Conservation (phyloP, 2,113 vertebrate genomes). For the human (Homo sapiens) region DNA sequence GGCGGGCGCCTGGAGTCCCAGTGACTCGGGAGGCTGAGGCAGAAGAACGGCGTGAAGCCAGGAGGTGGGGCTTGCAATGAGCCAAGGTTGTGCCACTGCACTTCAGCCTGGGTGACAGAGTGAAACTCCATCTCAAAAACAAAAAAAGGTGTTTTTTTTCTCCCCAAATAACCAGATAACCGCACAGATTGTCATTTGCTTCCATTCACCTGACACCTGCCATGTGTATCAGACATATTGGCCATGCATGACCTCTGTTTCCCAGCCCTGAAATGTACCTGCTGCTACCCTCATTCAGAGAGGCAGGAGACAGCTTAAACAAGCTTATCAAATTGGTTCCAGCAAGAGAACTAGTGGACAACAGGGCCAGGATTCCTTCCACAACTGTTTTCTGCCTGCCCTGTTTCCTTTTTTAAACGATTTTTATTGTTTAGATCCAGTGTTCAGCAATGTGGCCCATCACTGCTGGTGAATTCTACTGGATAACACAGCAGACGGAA, state of each 20-base stretch:
- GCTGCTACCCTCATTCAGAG: accelerated
- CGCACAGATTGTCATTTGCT: accelerated
- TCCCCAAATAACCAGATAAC: neutral
- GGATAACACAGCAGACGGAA: neutral
- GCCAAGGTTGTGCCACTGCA: no score
- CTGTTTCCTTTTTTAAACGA: neutral
- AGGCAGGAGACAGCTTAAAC: neutral
- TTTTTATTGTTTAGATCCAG: neutral
- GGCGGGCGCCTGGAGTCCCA: no score
- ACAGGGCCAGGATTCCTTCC: neutral
- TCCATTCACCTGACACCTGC: accelerated
- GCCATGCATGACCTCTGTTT: accelerated
- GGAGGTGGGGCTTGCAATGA: no score
- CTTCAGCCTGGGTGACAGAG: no score
- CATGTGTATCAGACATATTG: accelerated
- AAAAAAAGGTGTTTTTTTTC: no score
- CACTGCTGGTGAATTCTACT: neutral
- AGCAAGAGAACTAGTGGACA: neutral
- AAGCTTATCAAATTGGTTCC: neutral
- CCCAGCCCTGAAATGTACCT: neutral
- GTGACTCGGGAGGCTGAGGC: no score
- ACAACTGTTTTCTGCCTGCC: neutral
- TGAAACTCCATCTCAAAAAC: no score
- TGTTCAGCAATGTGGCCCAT: accelerated
- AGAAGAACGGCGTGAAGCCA: no score